These are phyloP conservation scores for Cancer borealis DNA, from an alignment of 2,888 invertebrate genomes.

Conservation along the genomic window DNA sequence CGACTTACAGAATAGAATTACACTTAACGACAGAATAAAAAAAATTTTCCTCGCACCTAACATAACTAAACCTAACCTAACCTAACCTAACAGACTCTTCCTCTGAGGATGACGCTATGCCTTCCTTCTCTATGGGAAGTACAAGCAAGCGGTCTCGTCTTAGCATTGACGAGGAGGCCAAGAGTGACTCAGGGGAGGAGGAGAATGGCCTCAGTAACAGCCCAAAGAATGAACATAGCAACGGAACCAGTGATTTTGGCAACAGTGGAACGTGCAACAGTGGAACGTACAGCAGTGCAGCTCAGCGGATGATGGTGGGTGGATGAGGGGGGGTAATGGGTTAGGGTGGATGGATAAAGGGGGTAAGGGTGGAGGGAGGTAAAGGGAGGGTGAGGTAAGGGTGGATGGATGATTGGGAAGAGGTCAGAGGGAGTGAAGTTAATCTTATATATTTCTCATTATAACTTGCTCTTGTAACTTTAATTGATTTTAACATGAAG, in stretches of 20 bases:
- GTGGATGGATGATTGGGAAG: too few species aligned
- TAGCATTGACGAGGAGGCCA: constrained; percentile 54
- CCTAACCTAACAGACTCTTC: constrained; percentile 8
- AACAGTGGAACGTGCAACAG: constrained; percentile 41
- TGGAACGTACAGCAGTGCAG: constrained; percentile 53
- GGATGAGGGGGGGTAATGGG: neutral
- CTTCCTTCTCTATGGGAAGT: constrained; percentile 31
- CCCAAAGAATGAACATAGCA: neutral
- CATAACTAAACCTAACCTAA: neutral
- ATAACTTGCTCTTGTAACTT: too few species aligned
- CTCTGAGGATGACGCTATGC: constrained; percentile 21
- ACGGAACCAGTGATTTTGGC: too few species aligned
- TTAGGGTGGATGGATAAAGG: too few species aligned
- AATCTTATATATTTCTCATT: too few species aligned
- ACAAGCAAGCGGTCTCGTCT: neutral
- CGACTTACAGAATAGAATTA: too few species aligned
- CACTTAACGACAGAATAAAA: neutral
- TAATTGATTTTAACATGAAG: too few species aligned
- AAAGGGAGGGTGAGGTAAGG: too few species aligned
- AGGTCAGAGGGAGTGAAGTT: too few species aligned
- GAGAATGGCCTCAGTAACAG: constrained; percentile 32
- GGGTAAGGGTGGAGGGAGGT: too few species aligned
- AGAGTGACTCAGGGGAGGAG: constrained; percentile 26
- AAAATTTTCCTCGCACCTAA: neutral
- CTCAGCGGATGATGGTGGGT: constrained; percentile 64